Percentiles rank a stretch among this genome's conserved stretches.
phyloP scores from a whole-genome alignment of 2,797 vertebrate genomes.

The Acanthornis magna region DNA sequence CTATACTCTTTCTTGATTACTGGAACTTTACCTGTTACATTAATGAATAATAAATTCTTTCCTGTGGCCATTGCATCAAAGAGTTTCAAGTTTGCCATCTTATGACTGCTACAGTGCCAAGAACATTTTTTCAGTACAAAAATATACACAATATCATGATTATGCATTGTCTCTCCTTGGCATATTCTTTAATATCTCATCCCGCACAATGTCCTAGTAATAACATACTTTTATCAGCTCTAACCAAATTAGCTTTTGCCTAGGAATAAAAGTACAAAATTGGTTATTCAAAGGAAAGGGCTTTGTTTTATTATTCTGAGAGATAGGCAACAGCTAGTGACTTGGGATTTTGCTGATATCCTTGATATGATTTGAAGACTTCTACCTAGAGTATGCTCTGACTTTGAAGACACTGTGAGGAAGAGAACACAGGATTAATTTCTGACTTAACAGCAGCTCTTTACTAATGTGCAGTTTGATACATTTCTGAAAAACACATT shows the following conservation, averaged over 20 bases:
- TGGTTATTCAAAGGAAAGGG: neutral
- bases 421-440: neutral
- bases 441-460: neutral
- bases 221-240: constrained; percentile 5
- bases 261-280: neutral
- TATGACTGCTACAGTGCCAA: neutral
- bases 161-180: neutral
- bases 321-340: neutral
- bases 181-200: neutral
- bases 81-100: neutral
- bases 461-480: neutral
- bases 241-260: neutral
- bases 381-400: neutral
- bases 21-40: neutral
- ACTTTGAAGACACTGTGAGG: neutral
- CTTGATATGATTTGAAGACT: neutral
- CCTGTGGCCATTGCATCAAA: neutral
- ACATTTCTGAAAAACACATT: neutral
- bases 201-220: neutral
- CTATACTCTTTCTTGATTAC: neutral
- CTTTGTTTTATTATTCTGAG: neutral
- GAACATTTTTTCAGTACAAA: neutral
- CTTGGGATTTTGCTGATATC: neutral
- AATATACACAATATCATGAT: neutral
- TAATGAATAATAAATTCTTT: neutral